These are phyloP conservation scores for Otolemur garnettii DNA, from an alignment of 2,113 vertebrate species.

Conservation along the genomic window DNA sequence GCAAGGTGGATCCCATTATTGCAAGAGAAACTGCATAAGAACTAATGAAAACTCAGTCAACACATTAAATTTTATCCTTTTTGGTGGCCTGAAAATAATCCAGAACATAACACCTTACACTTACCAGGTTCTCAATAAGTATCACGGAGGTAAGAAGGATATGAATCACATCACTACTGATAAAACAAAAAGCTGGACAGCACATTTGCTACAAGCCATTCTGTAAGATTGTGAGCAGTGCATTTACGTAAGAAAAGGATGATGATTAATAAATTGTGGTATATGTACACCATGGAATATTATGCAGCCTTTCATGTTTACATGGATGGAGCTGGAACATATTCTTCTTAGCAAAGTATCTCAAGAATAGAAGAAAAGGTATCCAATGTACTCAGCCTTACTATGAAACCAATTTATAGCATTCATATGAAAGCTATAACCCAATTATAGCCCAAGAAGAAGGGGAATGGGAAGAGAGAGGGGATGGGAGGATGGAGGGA, in stretches of 20 bases:
- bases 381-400: too few relatives aligned
- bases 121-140: not conserved
- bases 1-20: not conserved
- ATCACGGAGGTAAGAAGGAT: fast-evolving
- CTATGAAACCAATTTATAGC: too few relatives aligned
- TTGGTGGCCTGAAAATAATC: not conserved
- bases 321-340: too few relatives aligned
- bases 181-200: not conserved
- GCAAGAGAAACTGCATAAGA: not conserved
- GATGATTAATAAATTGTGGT: too few relatives aligned
- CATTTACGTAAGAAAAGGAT: not conserved
- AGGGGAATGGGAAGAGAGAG: too few relatives aligned
- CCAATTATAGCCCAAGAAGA: too few relatives aligned
- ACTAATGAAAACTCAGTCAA: not conserved
- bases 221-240: not conserved
- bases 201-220: fast-evolving
- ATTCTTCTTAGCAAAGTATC: too few relatives aligned
- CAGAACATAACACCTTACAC: not conserved
- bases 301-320: too few relatives aligned
- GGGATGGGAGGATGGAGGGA: too few relatives aligned
- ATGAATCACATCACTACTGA: not conserved
- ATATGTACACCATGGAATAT: too few relatives aligned
- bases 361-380: too few relatives aligned
- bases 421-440: too few relatives aligned
- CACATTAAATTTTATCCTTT: not conserved